Conservation (phyloP, 2,113 vertebrate genomes). For the Ovis canadensis region DNA sequence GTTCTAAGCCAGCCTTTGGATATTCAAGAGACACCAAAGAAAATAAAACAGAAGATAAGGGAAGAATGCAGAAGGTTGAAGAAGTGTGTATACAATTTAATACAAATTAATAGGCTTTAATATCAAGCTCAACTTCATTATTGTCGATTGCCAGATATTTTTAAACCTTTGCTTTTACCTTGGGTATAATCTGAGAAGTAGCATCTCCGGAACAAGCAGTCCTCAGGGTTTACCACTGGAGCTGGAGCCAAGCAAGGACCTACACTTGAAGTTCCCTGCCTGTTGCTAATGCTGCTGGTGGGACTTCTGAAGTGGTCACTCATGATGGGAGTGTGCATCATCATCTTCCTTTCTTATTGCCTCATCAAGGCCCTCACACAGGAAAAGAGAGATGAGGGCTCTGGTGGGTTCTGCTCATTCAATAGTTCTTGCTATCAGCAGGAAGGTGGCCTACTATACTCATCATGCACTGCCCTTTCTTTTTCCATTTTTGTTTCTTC, state of each 20-base stretch:
- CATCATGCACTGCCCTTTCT: neutral
- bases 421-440: neutral
- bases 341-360: neutral
- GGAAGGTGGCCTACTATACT: neutral
- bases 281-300: fast-evolving
- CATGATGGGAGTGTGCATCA: neutral
- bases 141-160: neutral
- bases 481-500: neutral
- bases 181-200: neutral
- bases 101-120: neutral
- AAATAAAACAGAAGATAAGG: neutral
- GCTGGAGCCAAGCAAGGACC: neutral
- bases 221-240: neutral
- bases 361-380: neutral
- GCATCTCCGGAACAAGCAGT: neutral
- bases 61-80: neutral
- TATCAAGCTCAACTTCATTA: neutral
- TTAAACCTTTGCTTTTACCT: neutral
- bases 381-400: neutral
- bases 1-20: neutral
- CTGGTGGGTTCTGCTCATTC: neutral
- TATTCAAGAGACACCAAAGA: neutral
- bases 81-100: neutral
- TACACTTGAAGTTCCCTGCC: neutral
- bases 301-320: neutral